Conservation (phyloP, 1,140 invertebrate species). For the Neodiprion fabricii region DNA sequence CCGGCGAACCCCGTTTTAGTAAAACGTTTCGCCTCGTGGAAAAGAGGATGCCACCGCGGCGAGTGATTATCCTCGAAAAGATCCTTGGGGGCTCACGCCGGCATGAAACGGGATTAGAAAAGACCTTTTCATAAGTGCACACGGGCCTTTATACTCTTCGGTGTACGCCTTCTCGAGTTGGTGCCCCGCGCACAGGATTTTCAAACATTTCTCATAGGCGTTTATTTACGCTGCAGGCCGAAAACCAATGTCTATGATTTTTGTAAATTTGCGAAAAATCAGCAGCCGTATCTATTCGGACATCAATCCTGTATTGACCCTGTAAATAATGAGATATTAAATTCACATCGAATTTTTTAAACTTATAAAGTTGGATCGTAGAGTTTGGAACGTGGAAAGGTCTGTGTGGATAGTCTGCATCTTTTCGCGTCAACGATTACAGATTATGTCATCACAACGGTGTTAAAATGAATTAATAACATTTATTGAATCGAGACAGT, state of each 20-base stretch:
- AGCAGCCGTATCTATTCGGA: too few relatives aligned
- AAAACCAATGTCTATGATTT: too few relatives aligned
- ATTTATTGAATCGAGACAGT: constrained; percentile 63
- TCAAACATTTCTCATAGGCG: not conserved
- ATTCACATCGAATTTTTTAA: too few relatives aligned
- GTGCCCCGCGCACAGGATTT: not conserved
- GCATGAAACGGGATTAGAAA: constrained; percentile 4
- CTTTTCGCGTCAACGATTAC: constrained; percentile 17
- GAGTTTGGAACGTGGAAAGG: too few relatives aligned
- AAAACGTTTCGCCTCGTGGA: not conserved
- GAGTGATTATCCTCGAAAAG: not conserved
- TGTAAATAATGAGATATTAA: too few relatives aligned
- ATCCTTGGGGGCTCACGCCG: not conserved
- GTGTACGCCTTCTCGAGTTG: too few relatives aligned
- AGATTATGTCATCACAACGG: constrained; percentile 40
- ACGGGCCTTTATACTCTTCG: not conserved
- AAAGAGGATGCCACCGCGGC: not conserved
- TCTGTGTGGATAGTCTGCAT: not conserved
- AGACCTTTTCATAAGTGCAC: not conserved
- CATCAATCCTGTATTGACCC: too few relatives aligned
- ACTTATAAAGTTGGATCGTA: too few relatives aligned
- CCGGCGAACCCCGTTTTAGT: not conserved
- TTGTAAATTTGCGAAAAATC: too few relatives aligned
- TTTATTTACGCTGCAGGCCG: not conserved
- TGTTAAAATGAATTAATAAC: constrained; percentile 62